Base-by-base conservation (phyloP, 2,113 vertebrate species). In the Anarrhichthys ocellatus region DNA sequence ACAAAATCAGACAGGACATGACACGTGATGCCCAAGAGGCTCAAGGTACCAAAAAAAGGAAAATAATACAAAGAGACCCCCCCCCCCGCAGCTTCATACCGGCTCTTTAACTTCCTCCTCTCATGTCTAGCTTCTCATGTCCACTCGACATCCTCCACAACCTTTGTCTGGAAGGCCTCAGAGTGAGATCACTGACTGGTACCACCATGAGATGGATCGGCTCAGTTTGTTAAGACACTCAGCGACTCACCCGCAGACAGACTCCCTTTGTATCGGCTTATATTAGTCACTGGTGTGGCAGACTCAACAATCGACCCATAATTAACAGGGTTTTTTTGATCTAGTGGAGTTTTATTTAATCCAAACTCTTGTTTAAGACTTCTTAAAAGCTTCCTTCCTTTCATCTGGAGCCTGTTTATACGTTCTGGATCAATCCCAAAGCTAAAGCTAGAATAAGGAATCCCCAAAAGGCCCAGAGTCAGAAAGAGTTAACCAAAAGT, bases 201-300 rank as follows among this genome's bases (percentile, higher is more conserved):
- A 92, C 88, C 73, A 74, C 73, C 67, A 52, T 66, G 84, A 80
- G 73, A 88, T 87, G 76, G 76, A 88, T 73, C 64, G 50, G 58
- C 87, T 81, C 61, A 79, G 81, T 87, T 85, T 86, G 81, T 88
- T 73, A 62, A 85, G 78, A 87, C 71, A 73, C 61, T 67, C 17
- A 67, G 73, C 80, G 78, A 90, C 80, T 90, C 91, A 92, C 56
- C 34, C 77, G 20, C 42, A 89, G 64, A 76, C 82, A 78, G 61
- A 48, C 76, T 62, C 59, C 56, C 52, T 24, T 40, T 70, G 84
- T 72, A 83, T 77, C 50, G 78, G 84, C 20, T 79, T 68, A 80
- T 71, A 86, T 92, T 91, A 94, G 92, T 94, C 94, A 95, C 73
- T 68, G 61, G 70, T 73, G 65, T 70, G 68, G 82, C 67, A 90